phyloP scores from a whole-genome alignment of 2,797 vertebrate genomes.

The Neopelma chrysocephalum region DNA sequence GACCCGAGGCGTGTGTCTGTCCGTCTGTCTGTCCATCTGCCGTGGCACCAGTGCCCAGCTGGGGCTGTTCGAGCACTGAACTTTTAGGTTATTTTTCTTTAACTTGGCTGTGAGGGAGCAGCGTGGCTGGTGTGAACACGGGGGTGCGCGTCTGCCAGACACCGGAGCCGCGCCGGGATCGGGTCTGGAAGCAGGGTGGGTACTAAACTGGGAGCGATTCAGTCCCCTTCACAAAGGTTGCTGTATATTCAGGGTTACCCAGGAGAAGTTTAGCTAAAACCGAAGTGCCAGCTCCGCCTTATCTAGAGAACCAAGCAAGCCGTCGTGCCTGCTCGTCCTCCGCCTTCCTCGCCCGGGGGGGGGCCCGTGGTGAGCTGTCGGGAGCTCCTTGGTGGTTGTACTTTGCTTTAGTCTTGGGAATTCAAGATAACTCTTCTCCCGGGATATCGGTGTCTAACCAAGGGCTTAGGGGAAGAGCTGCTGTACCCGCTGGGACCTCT shows the following conservation, averaged over 20 bases:
- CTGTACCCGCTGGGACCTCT: conserved; percentile 65
- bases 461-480: conserved; percentile 76
- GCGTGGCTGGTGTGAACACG: background rate
- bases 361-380: background rate
- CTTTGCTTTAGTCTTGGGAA: conserved; percentile 54
- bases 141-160: rapidly evolving
- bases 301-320: conserved; percentile 44
- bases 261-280: conserved; percentile 36
- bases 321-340: conserved; percentile 46
- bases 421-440: conserved; percentile 38
- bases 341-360: background rate
- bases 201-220: background rate
- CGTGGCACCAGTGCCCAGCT: background rate
- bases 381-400: conserved; percentile 2
- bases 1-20: background rate
- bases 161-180: background rate
- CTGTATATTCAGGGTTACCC: conserved; percentile 16
- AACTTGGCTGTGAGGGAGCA: background rate
- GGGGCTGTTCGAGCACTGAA: background rate
- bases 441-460: conserved; percentile 41
- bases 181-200: background rate
- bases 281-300: conserved; percentile 67
- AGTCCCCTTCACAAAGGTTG: background rate
- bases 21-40: background rate
- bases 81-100: background rate